phyloP scores from a whole-genome alignment of 2,888 invertebrate species.

The Habrosyne pyritoides region DNA sequence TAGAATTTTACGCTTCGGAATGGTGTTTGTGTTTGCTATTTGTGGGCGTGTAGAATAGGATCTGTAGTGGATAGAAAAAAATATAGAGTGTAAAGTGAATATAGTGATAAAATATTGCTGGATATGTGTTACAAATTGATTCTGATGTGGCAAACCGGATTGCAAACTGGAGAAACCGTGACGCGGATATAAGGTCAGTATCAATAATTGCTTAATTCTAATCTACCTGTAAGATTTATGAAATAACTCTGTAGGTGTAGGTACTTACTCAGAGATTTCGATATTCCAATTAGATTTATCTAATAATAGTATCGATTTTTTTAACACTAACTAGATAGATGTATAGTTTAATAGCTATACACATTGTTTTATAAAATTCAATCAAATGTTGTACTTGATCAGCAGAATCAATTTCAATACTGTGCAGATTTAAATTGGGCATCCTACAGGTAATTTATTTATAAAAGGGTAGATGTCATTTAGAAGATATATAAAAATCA shows the following conservation, averaged over 20 bases:
- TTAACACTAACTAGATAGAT: neutral
- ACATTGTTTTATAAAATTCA: too few relatives aligned
- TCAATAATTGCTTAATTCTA: slow-evolving; percentile 34
- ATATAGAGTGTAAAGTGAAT: slow-evolving; percentile 48
- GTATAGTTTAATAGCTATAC: neutral
- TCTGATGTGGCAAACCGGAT: slow-evolving; percentile 81
- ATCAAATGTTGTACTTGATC: too few relatives aligned
- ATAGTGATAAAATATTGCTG: slow-evolving; percentile 50
- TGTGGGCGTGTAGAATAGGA: slow-evolving; percentile 60
- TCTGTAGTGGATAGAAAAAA: slow-evolving; percentile 36
- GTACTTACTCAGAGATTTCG: neutral
- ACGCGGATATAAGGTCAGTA: slow-evolving; percentile 76
- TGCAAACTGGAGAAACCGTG: slow-evolving; percentile 75
- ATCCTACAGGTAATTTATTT: too few relatives aligned
- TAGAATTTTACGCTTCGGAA: slow-evolving; percentile 47
- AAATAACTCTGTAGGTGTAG: neutral
- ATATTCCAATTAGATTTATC: neutral
- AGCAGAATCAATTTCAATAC: too few relatives aligned
- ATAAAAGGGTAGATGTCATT: too few relatives aligned
- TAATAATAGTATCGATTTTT: neutral
- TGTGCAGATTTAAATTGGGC: too few relatives aligned
- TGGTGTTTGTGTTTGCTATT: slow-evolving; percentile 68
- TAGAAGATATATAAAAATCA: too few relatives aligned
- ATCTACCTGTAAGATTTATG: slow-evolving; percentile 6
- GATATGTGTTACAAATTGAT: slow-evolving; percentile 69